A percentile compares a stretch with the other conserved stretches of the same genome.
Evolutionary conservation across 2,797 vertebrate species (phyloP).

Genomic region (Gambusia yucatana): DNA sequence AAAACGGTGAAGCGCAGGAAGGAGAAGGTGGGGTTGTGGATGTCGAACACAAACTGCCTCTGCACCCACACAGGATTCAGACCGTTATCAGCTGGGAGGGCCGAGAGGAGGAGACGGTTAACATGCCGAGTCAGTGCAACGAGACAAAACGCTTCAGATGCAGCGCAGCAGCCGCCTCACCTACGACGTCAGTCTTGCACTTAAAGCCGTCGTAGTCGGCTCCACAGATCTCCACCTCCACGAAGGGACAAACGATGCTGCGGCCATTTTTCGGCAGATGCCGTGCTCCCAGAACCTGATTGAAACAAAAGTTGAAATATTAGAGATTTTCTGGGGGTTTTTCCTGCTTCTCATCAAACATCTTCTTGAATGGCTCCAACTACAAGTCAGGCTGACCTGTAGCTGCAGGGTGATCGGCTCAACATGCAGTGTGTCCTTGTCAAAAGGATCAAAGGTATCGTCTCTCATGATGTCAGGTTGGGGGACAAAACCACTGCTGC

Average conservation of each 20-base stretch:
- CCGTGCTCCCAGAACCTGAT: slow-evolving; percentile 91
- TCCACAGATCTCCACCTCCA: slow-evolving; percentile 95
- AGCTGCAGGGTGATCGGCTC: slow-evolving; percentile 89
- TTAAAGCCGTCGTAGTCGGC: slow-evolving; percentile 92
- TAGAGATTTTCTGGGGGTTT: not conserved
- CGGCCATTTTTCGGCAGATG: slow-evolving; percentile 96
- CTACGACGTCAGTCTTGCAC: slow-evolving; percentile 94
- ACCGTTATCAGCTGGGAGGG: slow-evolving; percentile 90
- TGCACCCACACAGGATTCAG: slow-evolving; percentile 94
- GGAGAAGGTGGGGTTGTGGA: slow-evolving; percentile 91
- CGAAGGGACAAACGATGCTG: slow-evolving; percentile 95
- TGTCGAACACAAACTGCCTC: slow-evolving; percentile 91
- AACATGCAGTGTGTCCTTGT: slow-evolving; percentile 87
- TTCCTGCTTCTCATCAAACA: not conserved
- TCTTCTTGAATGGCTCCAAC: not conserved
- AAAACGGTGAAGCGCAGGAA: slow-evolving; percentile 95
- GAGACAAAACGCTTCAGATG: too few relatives aligned
- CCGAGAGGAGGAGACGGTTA: slow-evolving; percentile 7
- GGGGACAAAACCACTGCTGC: slow-evolving; percentile 90
- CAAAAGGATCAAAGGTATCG: slow-evolving; percentile 92
- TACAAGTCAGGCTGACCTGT: slow-evolving; percentile 79
- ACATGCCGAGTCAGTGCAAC: not conserved
- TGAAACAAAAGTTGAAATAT: not conserved
- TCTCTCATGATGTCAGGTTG: slow-evolving; percentile 93
- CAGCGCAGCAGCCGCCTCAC: slow-evolving; percentile 73